Conservation (phyloP, 2,888 invertebrate species). For the Erebia ligea region DNA sequence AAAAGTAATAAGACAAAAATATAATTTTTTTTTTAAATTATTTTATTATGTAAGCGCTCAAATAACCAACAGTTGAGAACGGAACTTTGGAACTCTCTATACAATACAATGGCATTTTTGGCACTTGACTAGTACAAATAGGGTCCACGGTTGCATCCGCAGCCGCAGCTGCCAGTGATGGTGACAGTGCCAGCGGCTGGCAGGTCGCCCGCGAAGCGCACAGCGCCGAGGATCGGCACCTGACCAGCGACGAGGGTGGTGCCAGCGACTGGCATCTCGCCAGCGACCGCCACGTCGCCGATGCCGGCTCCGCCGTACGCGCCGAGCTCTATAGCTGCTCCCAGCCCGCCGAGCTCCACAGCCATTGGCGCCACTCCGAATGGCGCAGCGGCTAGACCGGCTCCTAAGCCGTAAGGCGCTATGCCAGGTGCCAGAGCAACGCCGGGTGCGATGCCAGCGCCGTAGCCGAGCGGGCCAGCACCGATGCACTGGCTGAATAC, state of each 20-base stretch:
- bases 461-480: conserved; percentile 25
- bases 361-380: conserved; percentile 31
- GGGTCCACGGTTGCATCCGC: conserved; percentile 45
- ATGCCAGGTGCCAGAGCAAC: conserved; percentile 10
- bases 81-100: background rate
- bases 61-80: background rate
- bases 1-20: background rate
- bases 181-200: conserved; percentile 56
- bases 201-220: conserved; percentile 53
- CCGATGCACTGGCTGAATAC: conserved; percentile 39
- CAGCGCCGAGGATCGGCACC: conserved; percentile 54
- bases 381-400: conserved; percentile 26
- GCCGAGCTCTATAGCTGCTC: conserved; percentile 28
- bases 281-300: conserved; percentile 43
- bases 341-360: conserved; percentile 29
- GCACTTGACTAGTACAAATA: conserved; percentile 3
- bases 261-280: conserved; percentile 51
- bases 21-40: background rate
- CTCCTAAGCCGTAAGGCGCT: conserved; percentile 25
- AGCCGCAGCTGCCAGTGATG: conserved; percentile 55
- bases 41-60: background rate
- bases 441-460: background rate
- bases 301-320: conserved; percentile 43
- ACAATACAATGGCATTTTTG: background rate
- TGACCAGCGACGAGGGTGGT: conserved; percentile 49